Evolutionary conservation across 2,113 vertebrate genomes (phyloP).

Genomic region (Morone saxatilis): DNA sequence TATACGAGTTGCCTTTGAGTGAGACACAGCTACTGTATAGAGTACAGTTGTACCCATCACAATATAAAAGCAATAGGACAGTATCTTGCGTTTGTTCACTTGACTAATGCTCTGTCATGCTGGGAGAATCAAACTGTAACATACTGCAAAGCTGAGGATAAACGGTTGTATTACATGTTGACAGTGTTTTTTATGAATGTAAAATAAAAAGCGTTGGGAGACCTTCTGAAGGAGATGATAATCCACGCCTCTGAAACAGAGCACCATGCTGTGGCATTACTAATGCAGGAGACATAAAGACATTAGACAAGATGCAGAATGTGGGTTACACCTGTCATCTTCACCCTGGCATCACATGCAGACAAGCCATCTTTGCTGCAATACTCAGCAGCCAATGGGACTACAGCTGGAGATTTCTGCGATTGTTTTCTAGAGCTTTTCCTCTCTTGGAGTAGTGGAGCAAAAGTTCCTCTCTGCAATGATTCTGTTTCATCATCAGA

Average conservation of each 20-base stretch:
- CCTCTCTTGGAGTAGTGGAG: conserved; percentile 15
- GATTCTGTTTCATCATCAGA: conserved; percentile 65
- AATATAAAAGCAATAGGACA: conserved; percentile 46
- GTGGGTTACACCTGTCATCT: conserved; percentile 65
- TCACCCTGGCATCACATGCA: conserved; percentile 39
- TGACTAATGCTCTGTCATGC: conserved; percentile 61
- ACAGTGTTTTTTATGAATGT: conserved; percentile 22
- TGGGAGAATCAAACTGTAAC: conserved; percentile 51
- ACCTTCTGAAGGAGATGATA: conserved; percentile 39
- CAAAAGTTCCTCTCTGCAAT: conserved; percentile 11
- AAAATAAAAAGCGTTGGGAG: background rate
- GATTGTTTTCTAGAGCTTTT: conserved; percentile 34
- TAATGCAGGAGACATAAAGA: conserved; percentile 53
- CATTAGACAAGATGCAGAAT: conserved; percentile 48
- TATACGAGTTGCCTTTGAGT: conserved; percentile 48
- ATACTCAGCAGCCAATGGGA: conserved; percentile 22
- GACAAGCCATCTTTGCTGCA: conserved; percentile 10
- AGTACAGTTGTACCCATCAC: conserved; percentile 36
- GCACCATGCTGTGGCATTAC: conserved; percentile 33
- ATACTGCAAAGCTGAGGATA: conserved; percentile 49
- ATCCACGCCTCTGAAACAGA: conserved; percentile 47
- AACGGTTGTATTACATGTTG: conserved; percentile 41
- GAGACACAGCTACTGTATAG: conserved; percentile 19
- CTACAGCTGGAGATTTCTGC: background rate
- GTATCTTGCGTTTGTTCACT: conserved; percentile 58